A percentile compares a stretch with the other conserved stretches of the same genome.
Evolutionary conservation across 2,888 invertebrate species (phyloP).

Genomic region (Empis livida): DNA sequence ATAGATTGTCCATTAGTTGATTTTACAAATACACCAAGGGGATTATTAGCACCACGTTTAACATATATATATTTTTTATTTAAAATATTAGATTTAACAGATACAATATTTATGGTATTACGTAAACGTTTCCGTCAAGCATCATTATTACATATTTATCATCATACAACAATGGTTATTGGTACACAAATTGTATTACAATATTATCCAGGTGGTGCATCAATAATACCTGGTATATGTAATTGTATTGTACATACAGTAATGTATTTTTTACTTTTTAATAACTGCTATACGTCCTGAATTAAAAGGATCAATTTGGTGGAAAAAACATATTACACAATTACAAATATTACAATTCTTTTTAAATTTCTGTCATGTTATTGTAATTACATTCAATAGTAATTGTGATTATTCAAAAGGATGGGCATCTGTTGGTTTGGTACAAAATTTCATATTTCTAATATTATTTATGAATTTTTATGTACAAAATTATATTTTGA

Average conservation of each 20-base stretch:
- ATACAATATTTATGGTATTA: slow-evolving; percentile 56
- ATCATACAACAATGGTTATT: slow-evolving; percentile 50
- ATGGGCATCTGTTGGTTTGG: slow-evolving; percentile 41
- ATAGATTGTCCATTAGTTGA: not conserved
- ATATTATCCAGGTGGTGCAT: slow-evolving; percentile 52
- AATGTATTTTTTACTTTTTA: slow-evolving; percentile 76
- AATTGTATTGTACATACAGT: slow-evolving; percentile 65
- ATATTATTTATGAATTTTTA: slow-evolving; percentile 55
- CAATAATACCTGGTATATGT: slow-evolving; percentile 47
- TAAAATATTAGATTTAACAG: slow-evolving; percentile 49
- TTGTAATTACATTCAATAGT: slow-evolving; percentile 33
- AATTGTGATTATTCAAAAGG: slow-evolving; percentile 47
- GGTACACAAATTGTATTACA: slow-evolving; percentile 45
- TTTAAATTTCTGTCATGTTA: slow-evolving; percentile 41
- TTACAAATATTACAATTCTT: slow-evolving; percentile 63
- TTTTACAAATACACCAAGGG: not conserved
- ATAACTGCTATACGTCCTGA: slow-evolving; percentile 55
- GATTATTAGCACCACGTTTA: not conserved
- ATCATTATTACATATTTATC: slow-evolving; percentile 56
- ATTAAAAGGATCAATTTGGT: slow-evolving; percentile 57
- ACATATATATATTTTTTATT: slow-evolving; percentile 47
- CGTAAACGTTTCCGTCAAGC: slow-evolving; percentile 55
- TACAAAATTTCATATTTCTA: slow-evolving; percentile 54
- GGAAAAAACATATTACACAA: slow-evolving; percentile 74
- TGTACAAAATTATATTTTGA: not conserved